Evolutionary conservation across 2,113 vertebrate species (phyloP).

Genomic region (Sinocyclocheilus maitianheensis): DNA sequence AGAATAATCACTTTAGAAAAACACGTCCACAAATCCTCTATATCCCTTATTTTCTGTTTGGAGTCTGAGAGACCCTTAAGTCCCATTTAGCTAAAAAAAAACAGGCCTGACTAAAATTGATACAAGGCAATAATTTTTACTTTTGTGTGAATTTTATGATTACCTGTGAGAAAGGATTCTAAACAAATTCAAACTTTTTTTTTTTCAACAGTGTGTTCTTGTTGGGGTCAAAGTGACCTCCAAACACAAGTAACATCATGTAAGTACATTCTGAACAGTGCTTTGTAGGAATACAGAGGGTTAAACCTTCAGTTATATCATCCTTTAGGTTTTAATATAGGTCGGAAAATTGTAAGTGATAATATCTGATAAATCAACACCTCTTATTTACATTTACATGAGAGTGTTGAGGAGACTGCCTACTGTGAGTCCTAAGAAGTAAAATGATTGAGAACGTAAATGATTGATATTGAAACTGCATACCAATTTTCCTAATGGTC

Average conservation of each 20-base stretch:
- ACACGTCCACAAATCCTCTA: not conserved
- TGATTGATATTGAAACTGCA: not conserved
- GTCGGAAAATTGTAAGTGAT: not conserved
- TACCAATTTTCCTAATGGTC: constrained; percentile 10
- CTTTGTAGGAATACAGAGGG: not conserved
- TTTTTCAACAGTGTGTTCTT: not conserved
- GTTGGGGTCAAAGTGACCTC: not conserved
- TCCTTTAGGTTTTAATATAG: not conserved
- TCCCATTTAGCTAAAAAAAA: not conserved
- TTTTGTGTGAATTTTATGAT: not conserved
- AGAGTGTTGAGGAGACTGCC: not conserved
- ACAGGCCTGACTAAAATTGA: not conserved
- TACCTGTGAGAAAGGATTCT: not conserved
- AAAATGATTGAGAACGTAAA: not conserved
- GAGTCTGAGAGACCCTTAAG: not conserved
- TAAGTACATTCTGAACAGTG: not conserved
- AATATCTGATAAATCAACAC: not conserved
- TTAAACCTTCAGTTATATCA: not conserved
- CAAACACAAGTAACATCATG: not conserved
- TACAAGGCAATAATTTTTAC: not conserved
- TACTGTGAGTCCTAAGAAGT: not conserved
- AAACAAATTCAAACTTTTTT: not conserved
- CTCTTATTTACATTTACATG: not conserved
- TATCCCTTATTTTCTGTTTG: not conserved
- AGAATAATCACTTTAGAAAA: not conserved